Evolutionary conservation across 1,140 invertebrate species (phyloP), one percentile per base, ranked within the genome.

Genomic region (Drosophila truncata): DNA sequence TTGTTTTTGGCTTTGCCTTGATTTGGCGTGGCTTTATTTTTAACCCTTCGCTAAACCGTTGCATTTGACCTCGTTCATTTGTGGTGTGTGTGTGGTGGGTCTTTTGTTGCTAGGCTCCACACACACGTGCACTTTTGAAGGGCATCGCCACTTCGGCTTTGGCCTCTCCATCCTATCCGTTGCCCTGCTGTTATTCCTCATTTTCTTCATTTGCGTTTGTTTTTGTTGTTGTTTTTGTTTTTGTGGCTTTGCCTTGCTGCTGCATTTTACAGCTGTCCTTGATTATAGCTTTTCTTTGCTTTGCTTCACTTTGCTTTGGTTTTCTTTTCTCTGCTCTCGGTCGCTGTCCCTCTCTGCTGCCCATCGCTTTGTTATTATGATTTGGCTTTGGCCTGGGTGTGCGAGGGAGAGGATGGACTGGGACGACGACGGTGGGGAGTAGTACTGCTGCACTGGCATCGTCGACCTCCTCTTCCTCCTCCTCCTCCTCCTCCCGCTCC

Each of bases 211-310:
- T 58, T 71, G 57, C 62, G 16, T 52, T 71, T 71, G 61, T 73
- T 87, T 88, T 71, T 70, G 61, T 73, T 87, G 44, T 71, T 71
- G 61, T 73, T 87, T 88, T 71, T 70, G 61, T 73, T 87, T 88
- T 85, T 90, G 72, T 80, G 79, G 80, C 79, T 79, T 69, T 79
- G 75, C 62, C 75, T 59, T 59, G n/a, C n/a, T 86, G 65, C 62
- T 65, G 62, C 62, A 65, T 65, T 65, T 64, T 42, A 65, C 62
- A 65, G 62, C 62, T 65, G 62, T 65, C 65, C 81, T 87, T 87
- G 85, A 88, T 85, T 90, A 88, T 83, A 88, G 80, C 76, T 82
- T 86, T 86, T 83, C 80, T 80, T 74, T 80, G 70, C 62, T 79
- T 66, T 86, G 64, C 61, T 63, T 66, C 85, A 54, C 29, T 29